Base-by-base conservation (phyloP, 30 jellyfish, hydroid and myxozoan species). In the Catostylus mosaicus region DNA sequence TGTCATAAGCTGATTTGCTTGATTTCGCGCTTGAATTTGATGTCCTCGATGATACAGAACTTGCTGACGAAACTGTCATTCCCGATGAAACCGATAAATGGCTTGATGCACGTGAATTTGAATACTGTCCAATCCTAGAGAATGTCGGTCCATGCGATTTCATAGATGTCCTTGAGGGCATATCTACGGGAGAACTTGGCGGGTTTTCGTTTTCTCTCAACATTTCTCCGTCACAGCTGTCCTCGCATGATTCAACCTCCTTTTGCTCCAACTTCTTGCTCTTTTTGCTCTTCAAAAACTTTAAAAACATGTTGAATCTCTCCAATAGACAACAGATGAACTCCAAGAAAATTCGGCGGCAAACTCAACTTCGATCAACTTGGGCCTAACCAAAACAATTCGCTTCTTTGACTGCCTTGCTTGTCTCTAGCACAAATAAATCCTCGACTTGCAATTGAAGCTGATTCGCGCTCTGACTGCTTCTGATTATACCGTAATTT, bases 81-180 rank as follows among this genome's bases (percentile, higher is more conserved):
- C 80, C 80, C 1, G 71, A 59, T 37, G 90, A 80, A 5, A 67
- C 75, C 27, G 92, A 82, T 70, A 69, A 82, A 26, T 59, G 85
- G 14, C 85, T 66, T 38, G 92, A 82, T 20, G 85, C 50, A 32
- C 73, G 47, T 1, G 85, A 67, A 30, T 30, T 24, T 4, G 92
- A 82, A 34, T 67, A 71, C 36, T 66, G 56, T 22, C 84, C 69
- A 48, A 69, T 19, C 23, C 92, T 34, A 5, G 85, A 50, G 23
- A 82, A 24, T 3, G 37, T 35, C 9, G 22, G 83, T 36, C 82
- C 67, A 22, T 31, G 75, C 38, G 35, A 4, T 27, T 30, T 24
- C 27, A 27, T 5, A 18, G 56, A 32, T 72, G 37, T 47, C 3
- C 5, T 38, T n/a, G n/a, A n/a, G 43, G 90, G 82, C 74, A 46